Evolutionary conservation across 2,888 invertebrate species (phyloP), one percentile per base, ranked within the genome.

Genomic region (Halictus quadricinctus): DNA sequence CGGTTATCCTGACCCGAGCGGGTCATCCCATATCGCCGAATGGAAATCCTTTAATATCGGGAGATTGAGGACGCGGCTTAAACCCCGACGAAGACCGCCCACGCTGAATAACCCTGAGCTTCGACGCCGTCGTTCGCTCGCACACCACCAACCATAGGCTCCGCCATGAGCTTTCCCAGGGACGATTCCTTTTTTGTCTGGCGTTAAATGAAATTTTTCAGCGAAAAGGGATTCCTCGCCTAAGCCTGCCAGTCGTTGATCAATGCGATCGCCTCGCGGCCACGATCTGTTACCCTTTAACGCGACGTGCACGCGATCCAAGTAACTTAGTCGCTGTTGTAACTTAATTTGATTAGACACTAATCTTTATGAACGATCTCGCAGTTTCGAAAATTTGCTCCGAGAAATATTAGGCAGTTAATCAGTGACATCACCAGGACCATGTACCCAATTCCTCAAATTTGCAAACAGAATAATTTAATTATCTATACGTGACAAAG

Each of bases 31-130:
- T 85, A 80, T 76, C 70, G 70, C 25, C 79, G 77, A 78, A 82
- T 86, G 79, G 72, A 86, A 82, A 86, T 86, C 86, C 86, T 86
- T 86, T 86, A 83, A 86, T 85, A 85, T 86, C 86, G 36, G 36
- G 72, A 80, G 83, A 85, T 85, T 66, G 78, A 76, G 83, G 72
- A 78, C 81, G 79, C 54, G 41, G 81, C 70, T 86, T 81, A 84
- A 85, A 46, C 72, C 48, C 64, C 46, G 58, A 29, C 41, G 54
- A 46, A 50, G 73, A 60, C 64, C 76, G 48, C 18, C 66, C 50
- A 36, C 46, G 66, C 64, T 41, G 76, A 77, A 76, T 78, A 75
- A 83, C 54, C 72, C 73, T 79, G 70, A 74, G 76, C 73, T 64
- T 13, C 43, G 76, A 69, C 66, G 72, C 48, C 69, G 48, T 29